A percentile compares a stretch with the other conserved stretches of the same genome.
phyloP scores from a whole-genome alignment of 2,797 vertebrate genomes.

The Nasua narica region DNA sequence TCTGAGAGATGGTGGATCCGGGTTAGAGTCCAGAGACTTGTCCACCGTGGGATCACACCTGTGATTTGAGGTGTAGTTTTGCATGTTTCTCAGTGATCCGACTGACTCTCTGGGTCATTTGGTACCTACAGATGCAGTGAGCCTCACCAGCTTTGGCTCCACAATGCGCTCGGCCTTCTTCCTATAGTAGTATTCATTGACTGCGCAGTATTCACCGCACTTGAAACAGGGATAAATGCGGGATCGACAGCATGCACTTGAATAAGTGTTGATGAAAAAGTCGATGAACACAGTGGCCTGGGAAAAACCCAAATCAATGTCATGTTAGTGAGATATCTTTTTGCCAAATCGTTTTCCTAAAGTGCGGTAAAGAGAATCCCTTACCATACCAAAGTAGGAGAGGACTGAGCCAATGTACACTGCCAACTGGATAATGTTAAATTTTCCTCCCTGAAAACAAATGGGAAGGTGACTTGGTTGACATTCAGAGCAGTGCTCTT shows the following conservation, averaged over 20 bases:
- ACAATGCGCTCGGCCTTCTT: slow-evolving; percentile 86
- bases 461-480: not conserved
- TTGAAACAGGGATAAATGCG: slow-evolving; percentile 21
- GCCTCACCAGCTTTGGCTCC: slow-evolving; percentile 83
- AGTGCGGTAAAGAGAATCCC: slow-evolving; percentile 30
- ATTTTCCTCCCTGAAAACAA: slow-evolving; percentile 87
- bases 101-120: accelerated
- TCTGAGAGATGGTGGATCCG: not conserved
- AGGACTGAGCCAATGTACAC: slow-evolving; percentile 88
- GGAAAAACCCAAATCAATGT: not conserved
- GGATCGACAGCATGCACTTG: slow-evolving; percentile 75
- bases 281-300: slow-evolving; percentile 87
- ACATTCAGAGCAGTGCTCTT: not conserved
- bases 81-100: not conserved
- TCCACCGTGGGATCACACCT: not conserved
- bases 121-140: accelerated
- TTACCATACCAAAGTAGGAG: slow-evolving; percentile 91
- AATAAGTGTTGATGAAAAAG: slow-evolving; percentile 81
- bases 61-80: not conserved
- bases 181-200: slow-evolving; percentile 84
- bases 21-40: not conserved
- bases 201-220: slow-evolving; percentile 66
- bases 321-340: not conserved
- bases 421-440: slow-evolving; percentile 86
- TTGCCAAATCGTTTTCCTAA: not conserved